phyloP scores from a whole-genome alignment of 2,888 invertebrate genomes.

The Drosophila pegasa region DNA sequence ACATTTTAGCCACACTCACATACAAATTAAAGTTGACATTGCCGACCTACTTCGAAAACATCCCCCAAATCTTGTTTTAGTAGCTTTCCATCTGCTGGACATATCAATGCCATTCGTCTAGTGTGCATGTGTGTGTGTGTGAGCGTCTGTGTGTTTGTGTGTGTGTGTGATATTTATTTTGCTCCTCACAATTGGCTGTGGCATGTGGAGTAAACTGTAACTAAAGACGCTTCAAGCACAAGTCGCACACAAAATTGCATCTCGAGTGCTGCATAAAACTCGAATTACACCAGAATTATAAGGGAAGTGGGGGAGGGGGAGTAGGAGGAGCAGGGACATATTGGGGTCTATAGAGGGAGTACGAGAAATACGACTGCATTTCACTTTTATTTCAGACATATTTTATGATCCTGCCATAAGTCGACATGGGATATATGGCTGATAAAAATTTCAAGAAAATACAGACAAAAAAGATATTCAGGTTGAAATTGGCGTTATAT shows the following conservation, averaged over 20 bases:
- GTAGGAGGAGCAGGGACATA: neutral
- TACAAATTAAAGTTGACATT: slow-evolving; percentile 33
- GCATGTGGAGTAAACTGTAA: slow-evolving; percentile 49
- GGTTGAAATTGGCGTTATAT: too few species aligned
- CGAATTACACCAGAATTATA: slow-evolving; percentile 64
- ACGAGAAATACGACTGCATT: slow-evolving; percentile 24
- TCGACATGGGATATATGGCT: neutral
- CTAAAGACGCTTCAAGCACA: slow-evolving; percentile 52
- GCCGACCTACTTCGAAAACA: slow-evolving; percentile 58
- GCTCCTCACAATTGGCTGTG: slow-evolving; percentile 5
- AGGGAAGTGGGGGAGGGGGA: slow-evolving; percentile 3
- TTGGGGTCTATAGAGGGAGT: neutral
- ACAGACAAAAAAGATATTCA: neutral
- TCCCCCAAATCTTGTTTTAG: neutral
- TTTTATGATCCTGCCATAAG: slow-evolving; percentile 27
- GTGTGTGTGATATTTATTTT: slow-evolving; percentile 42
- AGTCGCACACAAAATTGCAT: slow-evolving; percentile 68
- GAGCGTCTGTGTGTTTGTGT: neutral
- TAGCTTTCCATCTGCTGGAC: slow-evolving; percentile 35
- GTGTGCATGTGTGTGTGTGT: neutral
- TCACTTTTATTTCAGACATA: slow-evolving; percentile 49
- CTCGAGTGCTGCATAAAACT: slow-evolving; percentile 71
- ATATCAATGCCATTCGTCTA: slow-evolving; percentile 43
- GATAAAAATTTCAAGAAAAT: neutral
- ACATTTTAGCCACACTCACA: slow-evolving; percentile 31